phyloP scores from a whole-genome alignment of 2,113 vertebrate genomes.

The Trinectes maculatus region DNA sequence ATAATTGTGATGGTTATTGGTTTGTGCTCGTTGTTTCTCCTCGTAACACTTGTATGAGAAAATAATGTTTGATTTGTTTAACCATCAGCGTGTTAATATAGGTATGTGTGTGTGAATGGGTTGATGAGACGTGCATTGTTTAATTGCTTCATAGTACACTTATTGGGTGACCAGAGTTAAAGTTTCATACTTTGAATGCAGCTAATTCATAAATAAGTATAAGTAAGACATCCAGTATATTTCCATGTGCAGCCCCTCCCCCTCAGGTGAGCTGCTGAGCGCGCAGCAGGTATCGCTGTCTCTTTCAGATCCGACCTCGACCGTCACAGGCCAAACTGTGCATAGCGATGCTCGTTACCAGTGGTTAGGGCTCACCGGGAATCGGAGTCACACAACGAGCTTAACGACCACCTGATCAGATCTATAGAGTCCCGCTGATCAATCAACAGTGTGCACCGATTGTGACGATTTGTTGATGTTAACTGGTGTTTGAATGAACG shows the following conservation, averaged over 20 bases:
- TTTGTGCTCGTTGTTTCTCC: no score
- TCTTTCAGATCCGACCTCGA: constrained; percentile 45
- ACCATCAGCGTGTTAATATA: no score
- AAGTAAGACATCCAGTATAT: not conserved
- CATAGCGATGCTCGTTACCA: constrained; percentile 56
- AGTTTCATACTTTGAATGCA: not conserved
- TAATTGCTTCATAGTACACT: no score
- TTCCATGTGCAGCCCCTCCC: not conserved
- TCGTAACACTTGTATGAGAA: no score
- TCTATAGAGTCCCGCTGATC: not conserved
- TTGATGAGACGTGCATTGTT: not conserved
- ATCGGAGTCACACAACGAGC: constrained; percentile 12
- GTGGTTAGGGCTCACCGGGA: constrained; percentile 58
- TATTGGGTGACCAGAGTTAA: not conserved
- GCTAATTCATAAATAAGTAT: not conserved
- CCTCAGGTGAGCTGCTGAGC: constrained; percentile 37
- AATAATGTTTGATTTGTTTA: no score
- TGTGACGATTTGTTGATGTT: constrained; percentile 9
- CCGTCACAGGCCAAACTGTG: constrained; percentile 57
- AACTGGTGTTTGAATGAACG: constrained; percentile 7
- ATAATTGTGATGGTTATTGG: no score
- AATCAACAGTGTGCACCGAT: constrained; percentile 4
- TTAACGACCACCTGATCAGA: constrained; percentile 18
- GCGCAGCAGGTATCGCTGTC: constrained; percentile 8
- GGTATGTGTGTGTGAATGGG: not conserved